These are phyloP conservation scores for Phenganax stokvisi DNA, from an alignment of 92 coral and sea anemone species.

Conservation along the genomic window DNA sequence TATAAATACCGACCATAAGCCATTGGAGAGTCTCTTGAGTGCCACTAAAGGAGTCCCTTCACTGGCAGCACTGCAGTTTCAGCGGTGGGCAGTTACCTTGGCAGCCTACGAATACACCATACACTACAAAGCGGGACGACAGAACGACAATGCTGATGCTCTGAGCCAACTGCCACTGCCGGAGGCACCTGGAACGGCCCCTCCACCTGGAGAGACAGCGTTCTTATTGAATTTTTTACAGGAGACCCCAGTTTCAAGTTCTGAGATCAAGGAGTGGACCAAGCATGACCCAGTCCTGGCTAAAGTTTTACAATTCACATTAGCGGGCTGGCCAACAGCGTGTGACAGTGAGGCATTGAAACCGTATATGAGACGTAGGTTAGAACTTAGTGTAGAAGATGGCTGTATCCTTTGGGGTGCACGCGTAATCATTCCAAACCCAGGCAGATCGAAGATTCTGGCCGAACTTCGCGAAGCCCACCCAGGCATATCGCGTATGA, in stretches of 20 bases:
- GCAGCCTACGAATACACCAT: constrained; percentile 52
- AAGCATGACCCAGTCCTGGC: constrained; percentile 38
- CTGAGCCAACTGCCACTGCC: constrained; percentile 59
- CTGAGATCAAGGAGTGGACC: constrained; percentile 28
- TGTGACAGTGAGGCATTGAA: constrained; percentile 17
- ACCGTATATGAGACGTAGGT: constrained; percentile 26
- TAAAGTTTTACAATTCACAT: constrained; percentile 19
- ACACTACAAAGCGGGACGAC: constrained; percentile 45
- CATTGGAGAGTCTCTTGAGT: constrained; percentile 43
- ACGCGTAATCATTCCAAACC: constrained; percentile 25
- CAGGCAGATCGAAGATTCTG: constrained; percentile 23
- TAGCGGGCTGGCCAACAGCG: constrained; percentile 32
- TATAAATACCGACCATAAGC: constrained; percentile 43
- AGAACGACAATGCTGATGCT: constrained; percentile 54
- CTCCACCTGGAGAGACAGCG: no score
- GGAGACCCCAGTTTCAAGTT: no score
- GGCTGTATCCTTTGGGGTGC: constrained; percentile 44
- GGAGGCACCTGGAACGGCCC: neutral
- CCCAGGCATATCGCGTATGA: constrained; percentile 44
- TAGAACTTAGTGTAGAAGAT: constrained; percentile 30
- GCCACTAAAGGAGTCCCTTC: constrained; percentile 48
- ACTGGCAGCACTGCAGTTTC: constrained; percentile 49
- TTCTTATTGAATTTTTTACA: no score
- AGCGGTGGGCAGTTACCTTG: constrained; percentile 61
- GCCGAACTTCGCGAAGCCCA: constrained; percentile 40